phyloP scores from a whole-genome alignment of 2,888 invertebrate species.

The Lithosia quadra region DNA sequence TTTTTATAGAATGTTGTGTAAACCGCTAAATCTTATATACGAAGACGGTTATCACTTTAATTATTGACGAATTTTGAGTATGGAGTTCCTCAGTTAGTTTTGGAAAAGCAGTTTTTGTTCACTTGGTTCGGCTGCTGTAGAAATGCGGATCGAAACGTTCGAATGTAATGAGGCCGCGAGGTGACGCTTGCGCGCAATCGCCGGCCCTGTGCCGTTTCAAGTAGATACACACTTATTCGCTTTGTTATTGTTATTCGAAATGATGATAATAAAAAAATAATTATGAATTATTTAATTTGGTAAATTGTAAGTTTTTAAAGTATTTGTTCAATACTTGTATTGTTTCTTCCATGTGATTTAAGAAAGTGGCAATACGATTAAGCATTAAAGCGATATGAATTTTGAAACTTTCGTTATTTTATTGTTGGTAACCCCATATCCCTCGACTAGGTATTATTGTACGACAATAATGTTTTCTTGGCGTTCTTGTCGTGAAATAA shows the following conservation, averaged over 20 bases:
- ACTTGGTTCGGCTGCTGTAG: neutral
- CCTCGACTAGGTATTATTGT: neutral
- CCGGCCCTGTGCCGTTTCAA: slow-evolving; percentile 7
- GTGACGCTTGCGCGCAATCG: slow-evolving; percentile 6
- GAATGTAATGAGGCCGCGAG: slow-evolving; percentile 11
- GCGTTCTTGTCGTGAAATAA: too few relatives aligned
- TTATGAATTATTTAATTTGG: slow-evolving; percentile 77
- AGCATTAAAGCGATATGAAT: slow-evolving; percentile 70
- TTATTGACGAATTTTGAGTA: neutral
- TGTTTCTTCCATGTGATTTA: slow-evolving; percentile 84
- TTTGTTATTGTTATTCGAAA: slow-evolving; percentile 83
- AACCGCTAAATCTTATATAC: neutral
- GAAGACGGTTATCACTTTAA: neutral
- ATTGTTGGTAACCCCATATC: neutral
- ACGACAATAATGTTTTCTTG: too few relatives aligned
- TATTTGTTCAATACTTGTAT: slow-evolving; percentile 77
- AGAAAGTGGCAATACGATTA: slow-evolving; percentile 83
- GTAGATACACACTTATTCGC: slow-evolving; percentile 64
- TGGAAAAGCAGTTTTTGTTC: neutral
- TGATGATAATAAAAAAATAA: slow-evolving; percentile 60
- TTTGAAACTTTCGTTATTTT: slow-evolving; percentile 34
- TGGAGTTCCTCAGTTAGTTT: neutral
- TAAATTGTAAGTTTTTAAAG: slow-evolving; percentile 72
- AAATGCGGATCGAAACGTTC: neutral
- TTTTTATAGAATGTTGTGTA: neutral